Base-by-base conservation (phyloP, 1,140 invertebrate species). In the Platyura marginata region DNA sequence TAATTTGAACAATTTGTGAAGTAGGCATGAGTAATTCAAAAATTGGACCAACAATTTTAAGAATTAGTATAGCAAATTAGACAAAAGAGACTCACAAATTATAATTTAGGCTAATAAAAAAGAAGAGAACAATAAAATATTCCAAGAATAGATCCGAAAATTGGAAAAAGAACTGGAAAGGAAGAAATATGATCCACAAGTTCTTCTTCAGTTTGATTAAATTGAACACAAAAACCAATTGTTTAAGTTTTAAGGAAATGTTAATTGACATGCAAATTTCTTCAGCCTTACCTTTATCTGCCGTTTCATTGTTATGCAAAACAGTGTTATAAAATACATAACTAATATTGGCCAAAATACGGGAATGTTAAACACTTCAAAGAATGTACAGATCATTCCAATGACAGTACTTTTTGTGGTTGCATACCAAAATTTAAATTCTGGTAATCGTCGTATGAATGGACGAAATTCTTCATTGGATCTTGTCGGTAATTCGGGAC, bases 311-410 rank as follows among this genome's bases (percentile, higher is more conserved):
- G 95, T 99, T 52, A 99, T 87, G 64, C 88, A 89, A 62, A 98
- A 92, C 47, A 99, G 66, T 32, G 94, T 93, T 56, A 98, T 87
- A 67, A 99, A 98, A 66, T 99, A 98, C 81, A 98, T 92, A 44
- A 98, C 90, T 55, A 99, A 73, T 50, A 99, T 98, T 37, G 96
- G 96, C 96, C 96, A 99, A 65, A 99, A 99, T 51, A 99, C 96
- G 56, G 96, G 96, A 59, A 99, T 83, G 72, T 99, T 96, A 61
- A 98, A 94, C 49, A 84, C 83, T 56, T 98, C 91, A 63, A 99
- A 97, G 61, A 95, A 89, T 41, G 96, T 98, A 65, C 90, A 96
- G 48, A 81, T 68, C 52, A 93, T 73, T 21, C 82, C 90, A 50
- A 98, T 72, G 2, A 90, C 41, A n/a, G 93, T 94, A 39, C 93